Conservation (phyloP, 2,888 invertebrate species). For the Cheiracanthium punctorium region DNA sequence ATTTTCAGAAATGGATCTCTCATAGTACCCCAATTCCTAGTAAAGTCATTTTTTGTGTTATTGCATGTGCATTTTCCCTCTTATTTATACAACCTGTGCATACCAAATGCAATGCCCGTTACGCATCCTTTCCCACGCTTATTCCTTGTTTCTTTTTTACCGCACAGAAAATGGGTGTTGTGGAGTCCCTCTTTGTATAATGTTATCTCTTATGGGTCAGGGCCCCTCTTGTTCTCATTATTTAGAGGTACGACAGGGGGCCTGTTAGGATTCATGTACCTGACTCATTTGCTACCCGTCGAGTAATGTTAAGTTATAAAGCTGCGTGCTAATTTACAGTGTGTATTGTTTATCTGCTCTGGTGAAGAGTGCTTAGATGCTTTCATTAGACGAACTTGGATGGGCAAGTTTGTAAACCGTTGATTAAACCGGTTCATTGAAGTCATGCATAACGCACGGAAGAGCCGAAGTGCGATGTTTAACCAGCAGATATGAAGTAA, state of each 20-base stretch:
- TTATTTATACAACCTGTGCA: no score
- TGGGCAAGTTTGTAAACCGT: no score
- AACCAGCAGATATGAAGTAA: no score
- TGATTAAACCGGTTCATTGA: no score
- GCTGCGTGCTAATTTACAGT: background rate
- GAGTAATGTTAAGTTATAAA: background rate
- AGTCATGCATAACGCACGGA: no score
- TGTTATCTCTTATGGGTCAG: background rate
- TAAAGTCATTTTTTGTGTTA: no score
- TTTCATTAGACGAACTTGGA: no score
- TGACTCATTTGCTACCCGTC: background rate
- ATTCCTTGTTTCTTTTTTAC: background rate
- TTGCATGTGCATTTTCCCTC: no score
- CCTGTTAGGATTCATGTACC: background rate
- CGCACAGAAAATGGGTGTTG: background rate
- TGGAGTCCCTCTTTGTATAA: background rate
- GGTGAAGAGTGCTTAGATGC: no score
- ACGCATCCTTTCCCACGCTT: conserved; percentile 3
- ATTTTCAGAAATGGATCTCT: no score
- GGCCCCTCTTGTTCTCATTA: background rate
- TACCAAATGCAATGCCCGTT: background rate
- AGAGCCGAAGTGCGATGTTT: no score
- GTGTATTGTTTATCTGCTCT: background rate
- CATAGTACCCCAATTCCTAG: no score
- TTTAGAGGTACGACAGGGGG: background rate